Base-by-base conservation (phyloP, 2,888 invertebrate genomes). In the Timema cristinae region DNA sequence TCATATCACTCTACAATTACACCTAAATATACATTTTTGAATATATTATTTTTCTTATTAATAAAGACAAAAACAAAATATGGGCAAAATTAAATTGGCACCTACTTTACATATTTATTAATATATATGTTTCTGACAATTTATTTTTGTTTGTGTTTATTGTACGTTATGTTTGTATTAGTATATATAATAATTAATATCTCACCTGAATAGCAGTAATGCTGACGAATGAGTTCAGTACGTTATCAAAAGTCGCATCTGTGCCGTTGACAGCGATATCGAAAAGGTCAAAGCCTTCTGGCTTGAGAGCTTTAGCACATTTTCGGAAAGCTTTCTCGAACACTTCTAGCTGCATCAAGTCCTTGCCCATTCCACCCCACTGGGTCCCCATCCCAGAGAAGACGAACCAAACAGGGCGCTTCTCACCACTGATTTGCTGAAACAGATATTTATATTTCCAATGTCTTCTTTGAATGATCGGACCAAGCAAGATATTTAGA, bases 301-400 rank as follows among this genome's bases (percentile, higher is more conserved):
- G 89, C 76, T 89, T 87, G 54, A 99, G 85, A 13, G 90, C 89
- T 67, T 90, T 90, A 7, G 93, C 91, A 76, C 92, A 91, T 74
- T 89, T 89, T 76, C 87, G 85, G 76, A 98, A 88, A 72, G 94
- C 91, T 71, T 88, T 86, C 75, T 89, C 90, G 84, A 98, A 98
- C 1, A 86, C 84, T 70, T 95, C 93, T 75, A 98, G 85, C 75
- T 86, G 83, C 89, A 98, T 90, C 76, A 99, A 86, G 73, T 91
- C 88, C 79, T 90, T 90, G 13, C 91, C 97, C 98, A 98, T 98
- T 78, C 95, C 95, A 67, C 93, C 87, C 98, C 98, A 98, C 84
- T 98, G 98, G 61, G 94, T 92, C 13, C 98, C 98, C 98, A 99
- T 98, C 73, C 99, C 99, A 66, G 97, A 92, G 84, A 96, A 98